phyloP scores from a whole-genome alignment of 2,113 vertebrate species.

The Chaetura pelagica region DNA sequence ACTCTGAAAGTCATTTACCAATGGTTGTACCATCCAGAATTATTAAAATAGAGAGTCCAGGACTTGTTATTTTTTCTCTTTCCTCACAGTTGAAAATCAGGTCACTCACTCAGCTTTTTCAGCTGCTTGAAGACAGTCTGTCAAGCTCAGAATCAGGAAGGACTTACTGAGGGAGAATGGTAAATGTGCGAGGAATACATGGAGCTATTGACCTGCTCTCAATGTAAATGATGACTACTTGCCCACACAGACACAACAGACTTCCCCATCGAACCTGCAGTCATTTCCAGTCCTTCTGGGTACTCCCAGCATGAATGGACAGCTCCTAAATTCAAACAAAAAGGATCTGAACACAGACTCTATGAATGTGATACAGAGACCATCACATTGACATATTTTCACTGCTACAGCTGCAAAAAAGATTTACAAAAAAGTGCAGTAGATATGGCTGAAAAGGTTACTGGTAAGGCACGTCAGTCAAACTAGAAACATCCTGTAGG shows the following conservation, averaged over 20 bases:
- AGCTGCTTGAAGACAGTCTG: neutral
- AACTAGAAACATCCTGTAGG: neutral
- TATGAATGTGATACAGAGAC: neutral
- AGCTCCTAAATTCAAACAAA: neutral
- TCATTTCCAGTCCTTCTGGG: neutral
- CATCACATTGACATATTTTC: neutral
- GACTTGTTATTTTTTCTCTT: neutral
- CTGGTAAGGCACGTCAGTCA: neutral
- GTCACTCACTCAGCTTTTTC: neutral
- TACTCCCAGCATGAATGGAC: neutral
- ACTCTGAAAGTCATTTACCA: neutral
- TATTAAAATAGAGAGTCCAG: neutral
- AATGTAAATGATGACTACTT: neutral
- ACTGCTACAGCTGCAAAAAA: neutral
- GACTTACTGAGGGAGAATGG: neutral
- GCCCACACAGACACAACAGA: neutral
- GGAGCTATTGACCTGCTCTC: neutral
- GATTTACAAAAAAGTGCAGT: neutral
- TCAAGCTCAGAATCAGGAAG: neutral
- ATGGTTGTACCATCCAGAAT: rapidly evolving
- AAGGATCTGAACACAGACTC: neutral
- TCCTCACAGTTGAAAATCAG: neutral
- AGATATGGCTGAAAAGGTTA: neutral
- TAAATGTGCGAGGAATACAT: neutral
- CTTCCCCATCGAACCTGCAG: neutral